phyloP scores from a whole-genome alignment of 1,140 invertebrate genomes.

The Brachionus koreanus region DNA sequence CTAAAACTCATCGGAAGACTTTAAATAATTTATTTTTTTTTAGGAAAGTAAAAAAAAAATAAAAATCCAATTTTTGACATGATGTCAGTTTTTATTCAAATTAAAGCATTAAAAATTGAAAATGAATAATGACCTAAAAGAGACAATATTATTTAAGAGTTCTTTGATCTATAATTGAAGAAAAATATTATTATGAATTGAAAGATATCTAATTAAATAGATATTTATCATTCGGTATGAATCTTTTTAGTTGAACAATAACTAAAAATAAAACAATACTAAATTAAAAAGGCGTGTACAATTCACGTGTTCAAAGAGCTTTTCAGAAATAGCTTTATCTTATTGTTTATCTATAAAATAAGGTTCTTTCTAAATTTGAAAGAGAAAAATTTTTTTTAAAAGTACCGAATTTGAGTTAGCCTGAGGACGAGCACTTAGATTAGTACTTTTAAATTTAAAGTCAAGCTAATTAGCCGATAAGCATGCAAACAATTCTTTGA shows the following conservation, averaged over 20 bases:
- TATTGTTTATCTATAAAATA: neutral
- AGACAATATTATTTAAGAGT: neutral
- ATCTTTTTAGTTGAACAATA: neutral
- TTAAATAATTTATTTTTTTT: too few relatives aligned
- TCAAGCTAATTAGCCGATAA: conserved; percentile 1
- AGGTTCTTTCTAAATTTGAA: neutral
- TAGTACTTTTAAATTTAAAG: neutral
- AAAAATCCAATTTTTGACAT: too few relatives aligned
- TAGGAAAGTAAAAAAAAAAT: too few relatives aligned
- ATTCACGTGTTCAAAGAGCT: neutral
- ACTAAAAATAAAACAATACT: neutral
- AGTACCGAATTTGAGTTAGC: neutral
- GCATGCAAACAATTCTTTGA: neutral
- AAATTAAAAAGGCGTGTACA: neutral
- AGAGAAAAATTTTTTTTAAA: neutral
- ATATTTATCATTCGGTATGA: neutral
- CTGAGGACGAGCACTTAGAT: neutral
- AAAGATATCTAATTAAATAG: neutral
- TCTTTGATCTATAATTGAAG: neutral
- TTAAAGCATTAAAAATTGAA: neutral
- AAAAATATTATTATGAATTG: neutral
- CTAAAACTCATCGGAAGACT: too few relatives aligned
- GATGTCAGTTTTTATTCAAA: neutral
- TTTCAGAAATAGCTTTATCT: neutral
- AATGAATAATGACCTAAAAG: neutral